These are phyloP conservation scores for Tringa solitaria DNA, from an alignment of 2,113 vertebrate species.

Conservation along the genomic window DNA sequence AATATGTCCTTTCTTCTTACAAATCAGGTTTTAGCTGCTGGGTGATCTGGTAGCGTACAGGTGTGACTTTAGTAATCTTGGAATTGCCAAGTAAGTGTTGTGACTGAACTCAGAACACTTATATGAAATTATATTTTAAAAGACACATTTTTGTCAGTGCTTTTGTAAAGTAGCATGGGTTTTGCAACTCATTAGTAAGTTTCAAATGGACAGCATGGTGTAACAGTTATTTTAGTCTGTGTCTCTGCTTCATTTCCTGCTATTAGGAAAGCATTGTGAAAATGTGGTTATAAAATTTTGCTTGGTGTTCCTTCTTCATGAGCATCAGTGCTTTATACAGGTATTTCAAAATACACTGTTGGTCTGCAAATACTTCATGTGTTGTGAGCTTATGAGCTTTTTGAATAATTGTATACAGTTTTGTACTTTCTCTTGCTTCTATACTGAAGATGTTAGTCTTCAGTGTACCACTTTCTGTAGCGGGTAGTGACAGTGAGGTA, in stretches of 20 bases:
- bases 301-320: neutral
- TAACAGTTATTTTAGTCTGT: neutral
- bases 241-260: neutral
- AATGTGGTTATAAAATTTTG: neutral
- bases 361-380: neutral
- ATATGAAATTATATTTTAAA: neutral
- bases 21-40: neutral
- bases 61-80: neutral
- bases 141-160: neutral
- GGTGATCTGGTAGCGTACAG: neutral
- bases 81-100: neutral
- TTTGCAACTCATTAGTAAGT: neutral
- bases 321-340: neutral
- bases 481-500: neutral
- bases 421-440: neutral
- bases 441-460: neutral
- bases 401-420: neutral
- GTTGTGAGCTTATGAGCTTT: neutral
- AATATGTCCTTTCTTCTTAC: neutral
- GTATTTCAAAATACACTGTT: neutral
- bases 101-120: neutral
- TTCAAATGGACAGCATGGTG: neutral
- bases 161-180: neutral
- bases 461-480: accelerated
- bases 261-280: neutral